Evolutionary conservation across 2,888 invertebrate genomes (phyloP).

Genomic region (Caenorhabditis sp.): DNA sequence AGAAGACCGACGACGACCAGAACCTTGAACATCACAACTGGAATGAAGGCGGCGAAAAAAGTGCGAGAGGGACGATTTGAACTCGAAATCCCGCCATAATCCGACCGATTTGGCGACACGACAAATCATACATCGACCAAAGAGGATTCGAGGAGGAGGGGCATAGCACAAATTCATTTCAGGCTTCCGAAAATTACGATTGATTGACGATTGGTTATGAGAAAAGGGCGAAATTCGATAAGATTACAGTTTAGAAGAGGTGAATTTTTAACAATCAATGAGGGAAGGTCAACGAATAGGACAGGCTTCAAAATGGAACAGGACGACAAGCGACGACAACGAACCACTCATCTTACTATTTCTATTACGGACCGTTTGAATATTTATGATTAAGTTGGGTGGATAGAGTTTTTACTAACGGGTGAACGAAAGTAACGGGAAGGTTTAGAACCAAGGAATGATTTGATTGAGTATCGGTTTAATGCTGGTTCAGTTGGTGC

Average conservation of each 20-base stretch:
- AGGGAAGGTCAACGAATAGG: conserved; percentile 6
- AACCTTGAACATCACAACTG: conserved; percentile 26
- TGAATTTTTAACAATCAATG: conserved; percentile 6
- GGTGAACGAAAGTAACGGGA: conserved; percentile 6
- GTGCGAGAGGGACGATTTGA: neutral
- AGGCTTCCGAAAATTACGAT: conserved; percentile 10
- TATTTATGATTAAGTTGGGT: conserved; percentile 23
- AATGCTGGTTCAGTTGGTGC: neutral
- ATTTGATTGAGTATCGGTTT: neutral
- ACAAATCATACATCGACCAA: too few species aligned
- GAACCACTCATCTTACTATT: conserved; percentile 21
- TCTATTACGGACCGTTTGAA: conserved; percentile 34
- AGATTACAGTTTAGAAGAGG: conserved; percentile 28
- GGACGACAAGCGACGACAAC: neutral
- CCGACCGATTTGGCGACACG: neutral
- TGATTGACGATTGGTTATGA: conserved; percentile 4
- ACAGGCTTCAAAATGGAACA: conserved; percentile 34
- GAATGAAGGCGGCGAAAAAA: neutral
- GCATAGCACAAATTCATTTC: conserved; percentile 47
- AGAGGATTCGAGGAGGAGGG: too few species aligned
- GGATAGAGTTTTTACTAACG: neutral
- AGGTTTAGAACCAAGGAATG: conserved; percentile 8
- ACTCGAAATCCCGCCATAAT: conserved; percentile 19
- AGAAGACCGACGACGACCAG: conserved; percentile 9
- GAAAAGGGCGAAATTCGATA: too few species aligned